These are phyloP conservation scores for Enhydra lutris DNA, from an alignment of 2,113 vertebrate species.

Conservation along the genomic window DNA sequence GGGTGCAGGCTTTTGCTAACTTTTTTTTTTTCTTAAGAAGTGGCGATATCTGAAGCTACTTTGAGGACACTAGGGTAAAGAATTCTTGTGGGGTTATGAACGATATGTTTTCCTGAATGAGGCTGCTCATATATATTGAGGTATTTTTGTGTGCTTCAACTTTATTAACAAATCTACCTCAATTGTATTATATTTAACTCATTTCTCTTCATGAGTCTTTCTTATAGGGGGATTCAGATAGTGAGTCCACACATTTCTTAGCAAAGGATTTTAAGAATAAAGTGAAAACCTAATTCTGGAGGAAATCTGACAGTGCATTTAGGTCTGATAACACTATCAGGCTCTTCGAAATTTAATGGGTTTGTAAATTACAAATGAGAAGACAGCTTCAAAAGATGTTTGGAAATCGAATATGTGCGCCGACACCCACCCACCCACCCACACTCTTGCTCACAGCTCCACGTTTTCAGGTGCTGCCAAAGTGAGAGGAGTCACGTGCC, in stretches of 20 bases:
- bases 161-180: neutral
- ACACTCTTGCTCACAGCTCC: neutral
- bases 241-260: neutral
- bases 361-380: conserved; percentile 52
- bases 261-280: neutral
- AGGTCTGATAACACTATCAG: neutral
- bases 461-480: neutral
- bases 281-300: neutral
- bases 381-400: conserved; percentile 28
- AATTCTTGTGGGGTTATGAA: neutral
- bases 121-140: neutral
- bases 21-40: neutral
- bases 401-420: neutral
- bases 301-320: neutral
- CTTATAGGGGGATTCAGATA: neutral
- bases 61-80: neutral
- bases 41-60: neutral
- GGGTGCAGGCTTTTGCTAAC: neutral
- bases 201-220: neutral
- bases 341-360: conserved; percentile 20
- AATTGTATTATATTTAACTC: neutral
- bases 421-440: neutral
- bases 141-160: neutral
- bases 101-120: neutral
- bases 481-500: neutral